Base-by-base conservation (phyloP, 2,888 invertebrate genomes). In the Drosophila barbarae region DNA sequence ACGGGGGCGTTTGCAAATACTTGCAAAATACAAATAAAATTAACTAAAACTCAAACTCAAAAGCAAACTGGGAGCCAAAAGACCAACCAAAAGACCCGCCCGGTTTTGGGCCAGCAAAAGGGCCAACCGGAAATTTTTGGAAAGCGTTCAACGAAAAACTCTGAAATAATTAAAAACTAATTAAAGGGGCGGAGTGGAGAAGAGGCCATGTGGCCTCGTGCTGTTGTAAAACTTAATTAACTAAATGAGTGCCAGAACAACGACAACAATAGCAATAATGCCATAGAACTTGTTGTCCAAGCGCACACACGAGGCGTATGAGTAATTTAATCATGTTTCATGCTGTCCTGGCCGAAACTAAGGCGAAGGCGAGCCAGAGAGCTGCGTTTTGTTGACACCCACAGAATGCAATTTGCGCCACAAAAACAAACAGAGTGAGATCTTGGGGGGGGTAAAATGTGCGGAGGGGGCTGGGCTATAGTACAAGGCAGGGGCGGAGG, bases 91-190 rank as follows among this genome's bases (percentile, higher is more conserved):
- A 44, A 63, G 32, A 35, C 49, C 58, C 55, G 46, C 56, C 56
- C 56, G 42, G 39, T 54, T 44, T 26, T 35, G 15, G 50, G 8
- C 67, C 32, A n/a, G n/a, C 32, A 49, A 76, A 57, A 66, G 55
- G 49, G 23, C 38, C 18, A 18, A 52, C 46, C 46, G 47, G 44
- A 64, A 55, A 66, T 51, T 63, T 57, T 68, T 57, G 57, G 67
- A 66, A 61, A 59, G 39, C 53, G 68, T 54, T 58, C 58, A 73
- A 49, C 50, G 65, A 56, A 58, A 63, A 47, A 59, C 77, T 71
- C 74, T 54, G 70, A 73, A 74, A 77, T 80, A 80, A 80, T 80
- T 80, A 82, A 82, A 80, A 79, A 78, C 74, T 81, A 81, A 79
- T 79, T 79, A 81, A 76, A 73, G 70, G 73, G 68, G 63, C 50